A percentile compares a stretch with the other conserved stretches of the same genome.
Conservation (phyloP, 2,797 vertebrate genomes). For the Gymnodraco acuticeps region DNA sequence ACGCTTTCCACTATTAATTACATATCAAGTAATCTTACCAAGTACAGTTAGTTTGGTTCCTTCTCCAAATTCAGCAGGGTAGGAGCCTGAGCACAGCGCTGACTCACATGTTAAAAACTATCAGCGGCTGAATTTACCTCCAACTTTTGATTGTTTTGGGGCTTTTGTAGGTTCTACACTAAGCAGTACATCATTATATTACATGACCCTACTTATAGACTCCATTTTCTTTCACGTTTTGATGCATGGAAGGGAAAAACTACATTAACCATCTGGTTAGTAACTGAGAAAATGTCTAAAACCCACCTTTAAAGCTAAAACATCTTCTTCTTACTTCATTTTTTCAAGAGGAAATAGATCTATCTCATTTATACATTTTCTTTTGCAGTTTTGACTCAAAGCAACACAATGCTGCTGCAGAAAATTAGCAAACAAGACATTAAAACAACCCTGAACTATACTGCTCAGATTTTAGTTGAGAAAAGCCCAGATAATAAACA, state of each 20-base stretch:
- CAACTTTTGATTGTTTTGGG: not conserved
- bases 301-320: too few relatives aligned
- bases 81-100: constrained; percentile 13
- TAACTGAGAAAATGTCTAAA: too few relatives aligned
- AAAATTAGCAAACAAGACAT: not conserved
- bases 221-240: too few relatives aligned
- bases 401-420: not conserved
- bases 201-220: not conserved
- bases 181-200: not conserved
- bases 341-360: not conserved
- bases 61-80: constrained; percentile 55
- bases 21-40: constrained; percentile 42
- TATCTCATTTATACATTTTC: not conserved
- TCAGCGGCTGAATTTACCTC: not conserved
- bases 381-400: not conserved
- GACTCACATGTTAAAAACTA: constrained; percentile 21
- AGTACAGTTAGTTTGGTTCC: constrained; percentile 55
- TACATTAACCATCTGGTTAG: too few relatives aligned
- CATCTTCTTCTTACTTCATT: not conserved
- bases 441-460: not conserved
- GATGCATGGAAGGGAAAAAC: too few relatives aligned
- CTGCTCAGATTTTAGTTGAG: not conserved
- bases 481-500: not conserved
- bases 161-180: not conserved
- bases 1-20: too few relatives aligned